Conservation (phyloP, 2,888 invertebrate genomes). For the Anoplius nigerrimus region DNA sequence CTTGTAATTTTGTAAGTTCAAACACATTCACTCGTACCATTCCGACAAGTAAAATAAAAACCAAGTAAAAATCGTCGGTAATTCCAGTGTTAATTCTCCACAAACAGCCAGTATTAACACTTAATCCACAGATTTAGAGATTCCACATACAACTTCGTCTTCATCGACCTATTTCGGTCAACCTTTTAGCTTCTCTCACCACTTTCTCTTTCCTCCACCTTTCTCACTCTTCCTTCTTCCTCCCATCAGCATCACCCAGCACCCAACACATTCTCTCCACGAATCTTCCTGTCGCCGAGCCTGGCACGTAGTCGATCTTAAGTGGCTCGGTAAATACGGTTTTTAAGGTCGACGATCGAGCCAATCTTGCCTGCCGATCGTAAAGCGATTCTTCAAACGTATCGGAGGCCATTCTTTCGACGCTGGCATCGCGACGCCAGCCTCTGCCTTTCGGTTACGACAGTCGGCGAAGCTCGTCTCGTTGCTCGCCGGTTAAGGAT, state of each 20-base stretch:
- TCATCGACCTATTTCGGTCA: neutral
- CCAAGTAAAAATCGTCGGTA: too few relatives aligned
- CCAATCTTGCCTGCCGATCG: conserved; percentile 44
- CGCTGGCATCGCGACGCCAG: too few relatives aligned
- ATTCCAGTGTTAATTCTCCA: conserved; percentile 45
- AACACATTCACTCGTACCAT: too few relatives aligned
- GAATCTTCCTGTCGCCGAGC: conserved; percentile 24
- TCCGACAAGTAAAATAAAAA: too few relatives aligned
- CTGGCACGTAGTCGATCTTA: conserved; percentile 43
- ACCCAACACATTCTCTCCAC: neutral
- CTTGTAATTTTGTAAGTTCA: too few relatives aligned
- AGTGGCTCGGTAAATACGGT: conserved; percentile 51
- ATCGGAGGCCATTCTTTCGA: conserved; percentile 11
- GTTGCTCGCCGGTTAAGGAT: neutral
- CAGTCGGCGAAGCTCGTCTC: too few relatives aligned
- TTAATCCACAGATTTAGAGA: conserved; percentile 16
- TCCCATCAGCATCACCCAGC: neutral
- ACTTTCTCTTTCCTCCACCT: neutral
- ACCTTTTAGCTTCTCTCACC: conserved; percentile 15
- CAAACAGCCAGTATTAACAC: too few relatives aligned
- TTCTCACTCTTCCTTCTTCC: conserved; percentile 6
- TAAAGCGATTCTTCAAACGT: conserved; percentile 47
- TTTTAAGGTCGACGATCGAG: conserved; percentile 41
- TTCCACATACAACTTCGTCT: too few relatives aligned
- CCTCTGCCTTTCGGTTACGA: too few relatives aligned